phyloP scores from a whole-genome alignment of 2,888 invertebrate genomes.

The Pseudococcus viburni region DNA sequence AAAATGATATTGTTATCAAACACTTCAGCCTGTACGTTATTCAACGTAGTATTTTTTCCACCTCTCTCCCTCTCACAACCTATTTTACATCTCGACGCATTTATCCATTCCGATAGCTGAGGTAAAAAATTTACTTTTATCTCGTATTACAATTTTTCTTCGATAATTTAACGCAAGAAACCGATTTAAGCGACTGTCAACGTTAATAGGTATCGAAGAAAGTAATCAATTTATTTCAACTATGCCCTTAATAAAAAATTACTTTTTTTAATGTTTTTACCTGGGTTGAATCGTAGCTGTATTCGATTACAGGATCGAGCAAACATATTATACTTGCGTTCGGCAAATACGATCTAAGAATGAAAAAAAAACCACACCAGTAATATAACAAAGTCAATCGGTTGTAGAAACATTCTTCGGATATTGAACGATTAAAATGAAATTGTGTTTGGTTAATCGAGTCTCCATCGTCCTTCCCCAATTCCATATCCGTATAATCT shows the following conservation, averaged over 20 bases:
- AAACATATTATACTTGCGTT: neutral
- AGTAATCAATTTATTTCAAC: slow-evolving; percentile 54
- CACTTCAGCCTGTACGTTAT: neutral
- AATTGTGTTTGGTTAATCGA: no score
- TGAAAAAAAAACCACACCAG: no score
- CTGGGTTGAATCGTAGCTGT: neutral
- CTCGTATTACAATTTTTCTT: slow-evolving; percentile 60
- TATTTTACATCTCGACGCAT: slow-evolving; percentile 14
- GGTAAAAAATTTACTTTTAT: slow-evolving; percentile 39
- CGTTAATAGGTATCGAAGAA: slow-evolving; percentile 53
- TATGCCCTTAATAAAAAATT: slow-evolving; percentile 30
- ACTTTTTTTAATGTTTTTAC: slow-evolving; percentile 40
- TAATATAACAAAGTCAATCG: no score
- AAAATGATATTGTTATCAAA: slow-evolving; percentile 46
- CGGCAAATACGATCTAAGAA: neutral
- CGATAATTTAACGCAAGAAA: slow-evolving; percentile 57
- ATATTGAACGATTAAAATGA: no score
- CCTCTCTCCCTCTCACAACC: neutral
- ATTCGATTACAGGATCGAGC: slow-evolving; percentile 23
- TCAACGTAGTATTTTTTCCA: neutral
- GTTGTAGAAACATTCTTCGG: no score
- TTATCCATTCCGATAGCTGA: neutral
- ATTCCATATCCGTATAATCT: no score
- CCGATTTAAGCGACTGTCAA: slow-evolving; percentile 44
- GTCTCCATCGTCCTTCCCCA: no score